Evolutionary conservation across 2,888 invertebrate genomes (phyloP), one percentile per base, ranked within the genome.

Genomic region (Mythimna pallens): DNA sequence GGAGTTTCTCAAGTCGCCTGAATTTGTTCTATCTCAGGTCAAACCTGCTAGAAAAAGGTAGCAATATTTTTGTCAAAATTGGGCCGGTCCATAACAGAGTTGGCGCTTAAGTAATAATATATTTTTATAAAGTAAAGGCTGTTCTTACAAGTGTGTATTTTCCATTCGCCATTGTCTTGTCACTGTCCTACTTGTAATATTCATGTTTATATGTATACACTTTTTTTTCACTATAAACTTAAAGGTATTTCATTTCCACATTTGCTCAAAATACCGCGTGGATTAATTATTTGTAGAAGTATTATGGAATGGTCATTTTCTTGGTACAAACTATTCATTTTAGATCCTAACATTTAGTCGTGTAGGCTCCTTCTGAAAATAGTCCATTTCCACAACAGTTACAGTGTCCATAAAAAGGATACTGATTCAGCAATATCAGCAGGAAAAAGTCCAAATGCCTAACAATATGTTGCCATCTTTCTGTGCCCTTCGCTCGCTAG

Each of bases 81-180:
- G n/a, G 14, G 43, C 54, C 3, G 30, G 8, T 47, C 20, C 12
- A 7, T 14, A 10, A 8, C 22, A n/a, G 20, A 76, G 12, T 70
- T 17, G 20, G 2, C 20, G 43, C 12, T 40, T 7, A 10, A 14
- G 5, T 7, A 47, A 17, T 47, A 14, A 47, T 6, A 17, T 47
- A 47, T 47, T 64, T 72, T 50, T 57, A 30, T 25, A 10, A 25
- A 62, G 63, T 78, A 78, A 77, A 70, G 82, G 84, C 84, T 89
- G 90, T 89, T 89, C 84, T 85, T 86, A 83, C 85, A 74, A 76
- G 69, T 81, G 76, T 82, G 62, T 81, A 72, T 75, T 82, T 83
- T 89, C 90, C 91, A 90, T 86, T 91, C 93, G 93, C 94, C 94
- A 94, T 94, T 94, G 93, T 93, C 89, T 90, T 94, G 90, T 83